phyloP scores from a whole-genome alignment of 2,888 invertebrate genomes.

The Electrophaes corylata region DNA sequence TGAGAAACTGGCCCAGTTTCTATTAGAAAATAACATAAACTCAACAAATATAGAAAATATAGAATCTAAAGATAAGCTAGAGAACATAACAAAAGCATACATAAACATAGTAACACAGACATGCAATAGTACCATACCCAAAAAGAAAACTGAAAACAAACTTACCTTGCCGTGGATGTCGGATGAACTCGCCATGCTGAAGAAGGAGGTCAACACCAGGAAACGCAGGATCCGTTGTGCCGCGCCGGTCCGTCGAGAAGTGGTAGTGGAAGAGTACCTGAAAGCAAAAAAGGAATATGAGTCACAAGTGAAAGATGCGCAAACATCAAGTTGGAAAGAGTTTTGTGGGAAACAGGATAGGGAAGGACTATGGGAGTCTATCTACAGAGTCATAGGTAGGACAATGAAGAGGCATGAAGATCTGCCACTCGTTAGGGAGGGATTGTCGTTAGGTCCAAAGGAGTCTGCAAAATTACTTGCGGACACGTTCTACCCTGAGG shows the following conservation, averaged over 20 bases:
- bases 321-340: too few relatives aligned
- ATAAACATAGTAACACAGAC: too few relatives aligned
- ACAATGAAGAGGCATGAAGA: too few relatives aligned
- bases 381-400: neutral
- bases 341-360: slow-evolving; percentile 17
- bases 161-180: too few relatives aligned
- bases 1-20: too few relatives aligned
- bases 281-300: too few relatives aligned
- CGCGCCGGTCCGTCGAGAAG: neutral
- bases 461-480: slow-evolving; percentile 11
- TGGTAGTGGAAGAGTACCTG: neutral
- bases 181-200: too few relatives aligned
- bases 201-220: neutral
- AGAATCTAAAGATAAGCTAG: neutral
- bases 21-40: neutral
- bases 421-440: neutral
- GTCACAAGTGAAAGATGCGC: too few relatives aligned
- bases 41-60: neutral
- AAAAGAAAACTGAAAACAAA: too few relatives aligned
- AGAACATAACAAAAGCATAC: neutral
- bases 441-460: neutral
- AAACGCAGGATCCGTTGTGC: neutral
- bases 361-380: slow-evolving; percentile 13
- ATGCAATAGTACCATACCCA: too few relatives aligned
- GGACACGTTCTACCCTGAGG: slow-evolving; percentile 23